These are phyloP conservation scores for Limanda limanda DNA, from an alignment of 2,113 vertebrate species.

Conservation along the genomic window DNA sequence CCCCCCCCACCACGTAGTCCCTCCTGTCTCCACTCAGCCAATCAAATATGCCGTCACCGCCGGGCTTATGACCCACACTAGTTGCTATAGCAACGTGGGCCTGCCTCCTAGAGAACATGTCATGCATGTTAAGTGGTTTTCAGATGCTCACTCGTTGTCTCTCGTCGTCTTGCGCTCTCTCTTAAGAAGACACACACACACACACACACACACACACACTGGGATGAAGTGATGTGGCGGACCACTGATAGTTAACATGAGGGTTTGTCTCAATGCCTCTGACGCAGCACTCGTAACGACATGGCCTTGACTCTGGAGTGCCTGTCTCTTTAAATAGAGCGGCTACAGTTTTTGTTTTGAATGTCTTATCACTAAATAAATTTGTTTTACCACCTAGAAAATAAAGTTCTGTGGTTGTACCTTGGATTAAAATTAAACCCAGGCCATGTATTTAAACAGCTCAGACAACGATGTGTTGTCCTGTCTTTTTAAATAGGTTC, in stretches of 20 bases:
- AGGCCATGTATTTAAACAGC: background rate
- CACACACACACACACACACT: constrained; percentile 26
- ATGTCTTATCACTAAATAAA: background rate
- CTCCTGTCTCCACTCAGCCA: constrained; percentile 67
- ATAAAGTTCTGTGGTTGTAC: too few species aligned
- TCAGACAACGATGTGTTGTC: background rate
- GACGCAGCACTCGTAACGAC: background rate
- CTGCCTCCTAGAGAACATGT: constrained; percentile 77
- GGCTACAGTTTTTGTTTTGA: background rate
- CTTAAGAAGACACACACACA: constrained; percentile 36
- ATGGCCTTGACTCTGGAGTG: background rate
- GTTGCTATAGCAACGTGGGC: constrained; percentile 75
- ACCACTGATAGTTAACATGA: constrained; percentile 30
- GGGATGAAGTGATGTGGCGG: constrained; percentile 16
- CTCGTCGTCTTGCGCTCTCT: constrained; percentile 44
- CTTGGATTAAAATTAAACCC: background rate
- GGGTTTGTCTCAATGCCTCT: constrained; percentile 30
- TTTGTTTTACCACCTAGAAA: too few species aligned
- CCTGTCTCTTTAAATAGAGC: background rate
- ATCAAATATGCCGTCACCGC: constrained; percentile 71
- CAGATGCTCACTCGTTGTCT: constrained; percentile 63
- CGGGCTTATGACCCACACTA: constrained; percentile 75
- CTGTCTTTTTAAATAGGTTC: too few species aligned
- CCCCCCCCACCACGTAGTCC: constrained; percentile 8
- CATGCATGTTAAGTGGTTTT: constrained; percentile 80